Evolutionary conservation across 2,888 invertebrate genomes (phyloP).

Genomic region (Drosophila basisetae): DNA sequence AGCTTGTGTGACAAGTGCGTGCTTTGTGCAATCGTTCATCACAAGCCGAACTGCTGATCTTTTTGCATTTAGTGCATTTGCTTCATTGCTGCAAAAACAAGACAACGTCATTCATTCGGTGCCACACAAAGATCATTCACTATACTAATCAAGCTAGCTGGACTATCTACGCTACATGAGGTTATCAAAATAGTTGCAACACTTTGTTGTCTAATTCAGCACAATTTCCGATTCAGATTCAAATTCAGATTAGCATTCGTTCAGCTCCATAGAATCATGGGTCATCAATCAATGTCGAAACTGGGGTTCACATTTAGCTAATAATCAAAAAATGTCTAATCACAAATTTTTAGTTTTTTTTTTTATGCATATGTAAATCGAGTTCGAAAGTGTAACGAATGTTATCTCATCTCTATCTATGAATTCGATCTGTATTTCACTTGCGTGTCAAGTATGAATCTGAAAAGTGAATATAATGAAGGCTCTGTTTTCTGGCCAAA

Average conservation of each 20-base stretch:
- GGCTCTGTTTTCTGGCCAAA: conserved; percentile 5
- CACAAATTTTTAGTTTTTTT: background rate
- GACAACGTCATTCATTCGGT: conserved; percentile 31
- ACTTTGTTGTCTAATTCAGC: conserved; percentile 1
- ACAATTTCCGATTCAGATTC: background rate
- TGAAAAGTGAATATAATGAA: conserved; percentile 1
- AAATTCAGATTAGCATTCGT: background rate
- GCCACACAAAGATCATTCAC: conserved; percentile 15
- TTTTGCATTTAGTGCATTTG: conserved; percentile 11
- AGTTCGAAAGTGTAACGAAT: background rate
- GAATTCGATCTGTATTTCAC: background rate
- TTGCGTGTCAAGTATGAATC: background rate
- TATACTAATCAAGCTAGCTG: conserved; percentile 26
- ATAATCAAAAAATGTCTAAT: background rate
- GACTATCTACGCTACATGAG: conserved; percentile 3
- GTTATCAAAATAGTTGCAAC: conserved; percentile 13
- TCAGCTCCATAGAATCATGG: background rate
- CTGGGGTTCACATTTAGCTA: background rate
- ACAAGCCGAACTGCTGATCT: conserved; percentile 29
- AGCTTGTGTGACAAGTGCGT: conserved; percentile 38
- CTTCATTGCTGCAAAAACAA: conserved; percentile 10
- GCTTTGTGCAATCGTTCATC: conserved; percentile 32
- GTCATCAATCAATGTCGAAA: conserved; percentile 7
- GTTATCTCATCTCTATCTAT: background rate
- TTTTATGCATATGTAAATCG: background rate